Base-by-base conservation (phyloP, 1,140 invertebrate genomes). In the Cheumatopsyche charites region DNA sequence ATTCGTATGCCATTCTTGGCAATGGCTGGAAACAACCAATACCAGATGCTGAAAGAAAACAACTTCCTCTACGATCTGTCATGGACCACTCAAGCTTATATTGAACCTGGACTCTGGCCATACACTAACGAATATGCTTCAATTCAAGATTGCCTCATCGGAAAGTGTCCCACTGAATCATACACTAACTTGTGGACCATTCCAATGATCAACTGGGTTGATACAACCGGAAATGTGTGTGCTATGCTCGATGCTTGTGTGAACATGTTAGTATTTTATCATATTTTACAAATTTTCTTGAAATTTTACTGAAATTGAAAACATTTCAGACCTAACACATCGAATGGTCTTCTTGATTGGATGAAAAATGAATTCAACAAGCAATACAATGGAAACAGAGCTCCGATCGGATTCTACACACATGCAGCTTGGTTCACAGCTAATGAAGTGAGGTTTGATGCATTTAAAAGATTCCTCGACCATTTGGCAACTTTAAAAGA, bases 181-280 rank as follows among this genome's bases (percentile, higher is more conserved):
- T 83, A 81, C 75, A 82, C 85, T 9, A 84, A 83, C 26, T 62
- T 83, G 12, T 85, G 86, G 86, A 81, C 83, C 17, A 79, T 85
- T 36, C 89, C 90, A 0, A 89, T 92, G 88, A 77, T 90, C 1
- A 83, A 88, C 74, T 86, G 87, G 82, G 21, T 19, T 0, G 87
- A 89, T 76, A 71, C 82, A 5, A 75, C 79, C 6, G 80, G 81
- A 7, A 74, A 76, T 17, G 78, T 82, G 0, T 91, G 90, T 77
- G 81, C 87, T 15, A 90, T 90, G 87, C 85, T 86, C 0, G 89
- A 91, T 76, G 79, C 84, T 9, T 91, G 90, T 72, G 79, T 82
- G 9, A 80, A 77, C 71, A 79, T 82, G 85, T 86, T 77, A 84
- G 81, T 81, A 75, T 9, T 4, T 47, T 21, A 9, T n/a, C 6